Base-by-base conservation (phyloP, 2,797 vertebrate genomes). In the Sebastes iracundus region DNA sequence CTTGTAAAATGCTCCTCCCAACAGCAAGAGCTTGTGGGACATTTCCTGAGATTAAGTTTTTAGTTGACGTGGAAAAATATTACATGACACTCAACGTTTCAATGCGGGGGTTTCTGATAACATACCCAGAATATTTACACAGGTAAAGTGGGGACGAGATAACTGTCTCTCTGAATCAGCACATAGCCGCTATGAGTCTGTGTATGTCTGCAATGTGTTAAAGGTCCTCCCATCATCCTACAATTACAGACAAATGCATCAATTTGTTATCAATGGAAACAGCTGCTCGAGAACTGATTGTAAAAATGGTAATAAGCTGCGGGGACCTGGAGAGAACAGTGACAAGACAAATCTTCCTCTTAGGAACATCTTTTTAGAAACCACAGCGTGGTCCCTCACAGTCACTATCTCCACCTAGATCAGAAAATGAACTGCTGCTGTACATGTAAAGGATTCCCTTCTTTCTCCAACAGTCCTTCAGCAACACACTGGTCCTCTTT, bases 251-350 rank as follows among this genome's bases (percentile, higher is more conserved):
- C 72, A 85, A 85, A 90, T 90, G 77, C 85, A 87, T 90, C 89
- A 81, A 66, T 86, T 83, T 90, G 90, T 91, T 93, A 93, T 94
- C 90, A 86, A 87, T 77, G 87, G 60, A 81, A 88, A 76, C 91
- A 92, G 91, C 87, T 90, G 92, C 78, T 77, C 42, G n/a, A 55
- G 70, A 77, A 27, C 64, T 55, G 84, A 87, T 88, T 86, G 87
- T 79, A 77, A 89, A 49, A 88, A 91, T 87, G 91, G 81, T 89
- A 92, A 92, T 90, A 82, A 70, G 87, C 82, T 58, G 64, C 28
- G 4, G 62, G 62, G 67, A 72, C 77, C 82, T 78, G 86, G 74
- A 35, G 72, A 87, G 75, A 87, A 77, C 61, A 61, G 77, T 80
- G 88, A 91, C 86, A 91, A 90, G 86, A 92, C 82, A 86, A 90